phyloP scores from a whole-genome alignment of 2,888 invertebrate species.

The Hypomecis atomaria region DNA sequence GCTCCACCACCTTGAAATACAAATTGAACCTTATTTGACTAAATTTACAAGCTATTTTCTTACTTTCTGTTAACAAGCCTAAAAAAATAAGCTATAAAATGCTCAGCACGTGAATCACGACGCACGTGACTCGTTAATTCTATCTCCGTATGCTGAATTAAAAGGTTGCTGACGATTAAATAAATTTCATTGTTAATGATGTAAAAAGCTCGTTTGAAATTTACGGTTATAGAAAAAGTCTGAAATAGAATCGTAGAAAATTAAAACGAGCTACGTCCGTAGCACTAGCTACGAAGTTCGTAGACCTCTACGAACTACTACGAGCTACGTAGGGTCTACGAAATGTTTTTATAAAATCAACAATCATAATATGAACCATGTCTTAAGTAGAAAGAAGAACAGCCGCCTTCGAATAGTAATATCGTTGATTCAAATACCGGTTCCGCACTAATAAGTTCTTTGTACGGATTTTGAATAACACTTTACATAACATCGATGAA shows the following conservation, averaged over 20 bases:
- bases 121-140: conserved; percentile 41
- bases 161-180: conserved; percentile 25
- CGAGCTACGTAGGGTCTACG: conserved; percentile 41
- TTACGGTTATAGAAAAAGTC: conserved; percentile 31
- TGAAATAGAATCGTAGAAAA: background rate
- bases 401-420: too few species aligned
- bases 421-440: too few species aligned
- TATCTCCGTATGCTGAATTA: conserved; percentile 39
- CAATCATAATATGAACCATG: background rate
- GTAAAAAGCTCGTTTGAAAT: conserved; percentile 11
- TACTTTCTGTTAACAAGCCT: conserved; percentile 1
- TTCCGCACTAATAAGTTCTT: too few species aligned
- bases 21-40: conserved; percentile 24
- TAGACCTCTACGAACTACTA: conserved; percentile 51
- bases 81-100: conserved; percentile 43
- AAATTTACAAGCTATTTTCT: conserved; percentile 17
- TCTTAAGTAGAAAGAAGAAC: too few species aligned
- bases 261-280: conserved; percentile 33
- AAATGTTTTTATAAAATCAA: background rate
- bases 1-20: conserved; percentile 15
- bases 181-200: conserved; percentile 16
- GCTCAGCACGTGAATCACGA: conserved; percentile 45
- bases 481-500: too few species aligned
- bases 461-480: too few species aligned
- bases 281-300: conserved; percentile 52